phyloP scores from a whole-genome alignment of 2,113 vertebrate species.

The Nothoprocta perdicaria region DNA sequence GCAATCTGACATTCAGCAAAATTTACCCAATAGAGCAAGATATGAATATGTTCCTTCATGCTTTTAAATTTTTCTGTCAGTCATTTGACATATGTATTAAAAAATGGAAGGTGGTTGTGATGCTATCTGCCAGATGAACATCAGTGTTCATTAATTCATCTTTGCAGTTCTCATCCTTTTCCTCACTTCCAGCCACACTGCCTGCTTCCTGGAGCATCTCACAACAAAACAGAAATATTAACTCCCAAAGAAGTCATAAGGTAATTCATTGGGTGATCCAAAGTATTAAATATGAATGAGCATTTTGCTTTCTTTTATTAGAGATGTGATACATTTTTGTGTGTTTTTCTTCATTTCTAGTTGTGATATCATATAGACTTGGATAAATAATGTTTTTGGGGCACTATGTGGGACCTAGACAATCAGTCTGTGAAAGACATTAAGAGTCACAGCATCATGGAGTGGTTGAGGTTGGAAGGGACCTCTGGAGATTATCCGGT shows the following conservation, averaged over 20 bases:
- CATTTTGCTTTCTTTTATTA: neutral
- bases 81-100: neutral
- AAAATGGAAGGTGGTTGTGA: neutral
- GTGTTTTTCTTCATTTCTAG: neutral
- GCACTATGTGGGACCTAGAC: neutral
- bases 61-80: neutral
- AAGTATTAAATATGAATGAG: neutral
- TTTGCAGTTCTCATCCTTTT: neutral
- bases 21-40: neutral
- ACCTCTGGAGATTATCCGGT: too few relatives aligned
- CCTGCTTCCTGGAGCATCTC: neutral
- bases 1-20: slow-evolving; percentile 1
- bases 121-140: neutral
- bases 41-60: neutral
- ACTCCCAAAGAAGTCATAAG: neutral
- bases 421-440: neutral
- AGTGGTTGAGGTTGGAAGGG: too few relatives aligned
- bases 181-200: neutral
- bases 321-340: neutral
- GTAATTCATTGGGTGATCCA: neutral
- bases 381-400: neutral
- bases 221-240: neutral
- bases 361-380: neutral
- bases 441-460: neutral
- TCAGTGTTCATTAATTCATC: neutral